Conservation (phyloP, 2,888 invertebrate species). For the Polymixis flavicincta region DNA sequence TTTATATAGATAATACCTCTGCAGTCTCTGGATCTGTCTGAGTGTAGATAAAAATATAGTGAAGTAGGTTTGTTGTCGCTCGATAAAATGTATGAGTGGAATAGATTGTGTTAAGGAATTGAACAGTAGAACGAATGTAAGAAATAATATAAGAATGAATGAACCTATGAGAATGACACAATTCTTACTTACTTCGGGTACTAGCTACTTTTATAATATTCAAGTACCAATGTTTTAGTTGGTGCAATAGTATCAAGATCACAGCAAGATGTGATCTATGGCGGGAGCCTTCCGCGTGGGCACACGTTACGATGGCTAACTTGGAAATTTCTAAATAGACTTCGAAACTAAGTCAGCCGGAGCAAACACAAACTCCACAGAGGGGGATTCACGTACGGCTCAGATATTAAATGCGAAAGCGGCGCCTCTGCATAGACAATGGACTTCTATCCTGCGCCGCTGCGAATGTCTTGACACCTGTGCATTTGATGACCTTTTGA, state of each 20-base stretch:
- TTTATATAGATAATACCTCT: constrained; percentile 1
- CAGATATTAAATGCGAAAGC: too few species aligned
- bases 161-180: neutral
- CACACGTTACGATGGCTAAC: too few species aligned
- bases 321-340: too few species aligned
- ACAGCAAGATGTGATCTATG: too few species aligned
- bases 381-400: too few species aligned
- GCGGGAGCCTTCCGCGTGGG: too few species aligned
- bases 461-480: too few species aligned
- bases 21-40: neutral
- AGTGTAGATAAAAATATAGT: constrained; percentile 1
- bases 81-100: neutral
- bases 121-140: neutral
- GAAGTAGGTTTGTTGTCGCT: neutral
- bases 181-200: neutral
- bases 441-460: too few species aligned
- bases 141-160: neutral
- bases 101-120: neutral
- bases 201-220: neutral
- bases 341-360: too few species aligned
- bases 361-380: too few species aligned
- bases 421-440: too few species aligned
- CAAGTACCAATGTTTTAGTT: neutral
- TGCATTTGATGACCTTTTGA: too few species aligned
- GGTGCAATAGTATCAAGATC: neutral